These are phyloP conservation scores for Mesodorylaimus sp. DNA, from an alignment of 2,888 invertebrate genomes.

Conservation along the genomic window DNA sequence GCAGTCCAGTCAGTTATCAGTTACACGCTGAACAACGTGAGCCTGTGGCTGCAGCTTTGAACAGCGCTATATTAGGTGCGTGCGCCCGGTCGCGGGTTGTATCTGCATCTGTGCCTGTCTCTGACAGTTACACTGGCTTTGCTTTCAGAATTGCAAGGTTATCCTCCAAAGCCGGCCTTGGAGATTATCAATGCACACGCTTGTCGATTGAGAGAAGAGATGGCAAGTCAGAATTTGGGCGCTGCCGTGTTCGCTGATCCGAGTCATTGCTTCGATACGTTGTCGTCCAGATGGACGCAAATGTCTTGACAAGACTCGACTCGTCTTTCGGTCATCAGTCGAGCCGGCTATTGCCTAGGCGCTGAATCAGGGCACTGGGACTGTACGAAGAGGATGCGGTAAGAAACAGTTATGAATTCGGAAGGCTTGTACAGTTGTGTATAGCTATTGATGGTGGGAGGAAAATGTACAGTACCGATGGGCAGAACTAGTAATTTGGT, in stretches of 20 bases:
- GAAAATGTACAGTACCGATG: too few species aligned
- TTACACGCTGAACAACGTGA: conserved; percentile 82
- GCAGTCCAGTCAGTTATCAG: conserved; percentile 87
- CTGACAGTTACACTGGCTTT: neutral
- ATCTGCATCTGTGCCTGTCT: neutral
- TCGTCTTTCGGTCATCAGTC: too few species aligned
- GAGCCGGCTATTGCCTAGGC: too few species aligned
- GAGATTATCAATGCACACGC: conserved; percentile 81
- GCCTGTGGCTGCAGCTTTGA: conserved; percentile 79
- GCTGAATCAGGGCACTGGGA: too few species aligned
- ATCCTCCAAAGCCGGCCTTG: conserved; percentile 71
- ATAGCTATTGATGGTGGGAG: too few species aligned
- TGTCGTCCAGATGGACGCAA: too few species aligned
- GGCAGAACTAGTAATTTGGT: too few species aligned
- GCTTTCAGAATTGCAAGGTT: conserved; percentile 61
- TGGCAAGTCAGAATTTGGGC: conserved; percentile 72
- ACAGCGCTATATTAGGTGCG: conserved; percentile 87
- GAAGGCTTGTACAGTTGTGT: too few species aligned
- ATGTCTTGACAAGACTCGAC: too few species aligned
- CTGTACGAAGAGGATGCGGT: too few species aligned
- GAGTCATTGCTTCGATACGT: too few species aligned
- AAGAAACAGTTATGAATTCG: too few species aligned
- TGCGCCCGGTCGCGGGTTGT: conserved; percentile 5
- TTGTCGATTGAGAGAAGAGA: conserved; percentile 63
- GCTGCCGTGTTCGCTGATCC: conserved; percentile 77